Evolutionary conservation across 1,140 invertebrate species (phyloP).

Genomic region (Reticulitermes speratus): DNA sequence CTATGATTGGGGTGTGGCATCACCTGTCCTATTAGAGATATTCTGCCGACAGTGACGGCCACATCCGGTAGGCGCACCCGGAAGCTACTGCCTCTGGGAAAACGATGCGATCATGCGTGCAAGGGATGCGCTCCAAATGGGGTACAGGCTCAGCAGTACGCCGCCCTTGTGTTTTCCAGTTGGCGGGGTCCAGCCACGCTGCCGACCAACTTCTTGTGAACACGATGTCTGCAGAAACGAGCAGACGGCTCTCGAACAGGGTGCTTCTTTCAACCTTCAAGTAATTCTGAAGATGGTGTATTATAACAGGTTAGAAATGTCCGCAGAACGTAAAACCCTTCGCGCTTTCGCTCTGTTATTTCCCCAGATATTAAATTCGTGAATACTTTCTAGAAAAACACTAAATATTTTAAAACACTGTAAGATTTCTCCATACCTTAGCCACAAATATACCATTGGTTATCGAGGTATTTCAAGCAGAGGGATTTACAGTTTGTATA

Average conservation of each 20-base stretch:
- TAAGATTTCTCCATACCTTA: no score
- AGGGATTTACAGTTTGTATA: no score
- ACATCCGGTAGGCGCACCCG: conserved; percentile 28
- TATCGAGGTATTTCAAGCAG: no score
- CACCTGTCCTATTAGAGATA: conserved; percentile 25
- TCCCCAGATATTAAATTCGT: no score
- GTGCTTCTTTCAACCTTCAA: no score
- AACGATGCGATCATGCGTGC: conserved; percentile 31
- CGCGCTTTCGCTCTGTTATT: no score
- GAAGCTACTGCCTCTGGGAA: conserved; percentile 33
- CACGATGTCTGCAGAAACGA: conserved; percentile 31
- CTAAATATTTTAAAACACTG: no score
- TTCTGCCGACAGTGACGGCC: conserved; percentile 23
- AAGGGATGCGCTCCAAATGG: conserved; percentile 37
- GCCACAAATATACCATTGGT: no score
- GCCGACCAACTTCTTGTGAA: conserved; percentile 15
- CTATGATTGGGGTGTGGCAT: neutral
- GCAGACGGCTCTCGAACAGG: neutral
- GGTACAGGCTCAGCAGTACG: conserved; percentile 26
- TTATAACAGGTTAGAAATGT: no score
- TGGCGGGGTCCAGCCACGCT: conserved; percentile 35
- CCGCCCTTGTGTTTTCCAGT: conserved; percentile 31
- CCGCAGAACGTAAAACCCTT: no score
- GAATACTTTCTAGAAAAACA: no score
- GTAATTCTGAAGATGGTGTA: no score